These are phyloP conservation scores for Holacanthella duospinosa DNA, from an alignment of 2,888 invertebrate genomes.

Conservation along the genomic window DNA sequence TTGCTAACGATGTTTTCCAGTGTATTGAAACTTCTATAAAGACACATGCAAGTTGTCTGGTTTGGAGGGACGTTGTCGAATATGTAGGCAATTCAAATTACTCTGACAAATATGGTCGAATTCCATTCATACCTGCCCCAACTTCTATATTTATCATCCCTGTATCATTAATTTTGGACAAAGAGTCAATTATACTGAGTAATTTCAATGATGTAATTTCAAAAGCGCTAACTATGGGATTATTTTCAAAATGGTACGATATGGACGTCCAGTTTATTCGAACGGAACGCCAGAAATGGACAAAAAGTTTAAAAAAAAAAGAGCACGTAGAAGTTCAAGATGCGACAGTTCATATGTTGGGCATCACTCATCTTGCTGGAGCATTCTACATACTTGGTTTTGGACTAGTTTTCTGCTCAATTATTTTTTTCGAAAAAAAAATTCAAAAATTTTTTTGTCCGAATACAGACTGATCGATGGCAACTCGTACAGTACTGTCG, in stretches of 20 bases:
- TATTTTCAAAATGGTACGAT: background rate
- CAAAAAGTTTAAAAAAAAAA: background rate
- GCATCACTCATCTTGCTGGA: background rate
- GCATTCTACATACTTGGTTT: no score
- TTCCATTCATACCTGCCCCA: background rate
- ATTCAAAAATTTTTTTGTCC: no score
- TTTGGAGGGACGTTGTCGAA: background rate
- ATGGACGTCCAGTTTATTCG: background rate
- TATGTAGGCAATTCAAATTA: background rate
- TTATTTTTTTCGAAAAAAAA: no score
- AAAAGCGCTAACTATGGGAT: background rate
- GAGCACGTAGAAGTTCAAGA: no score
- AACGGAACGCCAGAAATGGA: background rate
- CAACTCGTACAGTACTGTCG: no score
- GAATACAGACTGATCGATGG: no score
- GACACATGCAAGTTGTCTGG: background rate
- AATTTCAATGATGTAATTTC: background rate
- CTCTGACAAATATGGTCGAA: background rate
- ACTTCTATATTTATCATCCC: background rate
- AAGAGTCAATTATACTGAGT: background rate
- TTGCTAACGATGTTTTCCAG: background rate
- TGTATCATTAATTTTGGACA: background rate
- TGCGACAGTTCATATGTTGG: no score
- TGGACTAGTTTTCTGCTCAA: no score
- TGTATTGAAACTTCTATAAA: background rate